A percentile compares a stretch with the other conserved stretches of the same genome.
Conservation (phyloP, 2,888 invertebrate genomes). For the Cryptus viduatorius region DNA sequence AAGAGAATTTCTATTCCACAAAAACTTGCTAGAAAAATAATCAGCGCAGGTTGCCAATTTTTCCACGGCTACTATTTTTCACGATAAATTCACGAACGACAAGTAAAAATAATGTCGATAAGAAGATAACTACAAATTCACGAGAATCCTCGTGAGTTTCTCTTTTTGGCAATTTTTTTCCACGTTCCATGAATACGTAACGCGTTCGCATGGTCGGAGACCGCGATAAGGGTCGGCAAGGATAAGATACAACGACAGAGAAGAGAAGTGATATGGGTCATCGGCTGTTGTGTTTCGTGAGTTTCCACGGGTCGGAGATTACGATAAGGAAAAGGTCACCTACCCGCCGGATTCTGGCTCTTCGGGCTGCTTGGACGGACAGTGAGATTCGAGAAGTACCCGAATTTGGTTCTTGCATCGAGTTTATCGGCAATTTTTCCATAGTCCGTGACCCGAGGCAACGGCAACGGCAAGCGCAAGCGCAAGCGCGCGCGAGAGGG, state of each 20-base stretch:
- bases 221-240: conserved; percentile 6
- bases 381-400: neutral
- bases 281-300: conserved; percentile 18
- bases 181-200: neutral
- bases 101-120: neutral
- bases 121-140: neutral
- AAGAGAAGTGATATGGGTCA: conserved; percentile 17
- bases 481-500: neutral
- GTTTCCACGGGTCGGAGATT: conserved; percentile 28
- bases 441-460: conserved; percentile 69
- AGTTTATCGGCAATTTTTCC: conserved; percentile 78
- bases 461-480: neutral
- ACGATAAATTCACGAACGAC: neutral
- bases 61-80: neutral
- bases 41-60: neutral
- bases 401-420: conserved; percentile 30
- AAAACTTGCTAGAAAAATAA: no score
- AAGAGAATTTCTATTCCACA: no score
- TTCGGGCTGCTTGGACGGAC: neutral
- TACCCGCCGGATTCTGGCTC: conserved; percentile 1
- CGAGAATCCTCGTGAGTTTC: neutral
- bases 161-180: neutral
- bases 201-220: neutral
- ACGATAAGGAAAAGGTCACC: conserved; percentile 67
- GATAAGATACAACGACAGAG: conserved; percentile 34